Conservation (phyloP, 2,113 vertebrate species). For the Apodemus speciosus region DNA sequence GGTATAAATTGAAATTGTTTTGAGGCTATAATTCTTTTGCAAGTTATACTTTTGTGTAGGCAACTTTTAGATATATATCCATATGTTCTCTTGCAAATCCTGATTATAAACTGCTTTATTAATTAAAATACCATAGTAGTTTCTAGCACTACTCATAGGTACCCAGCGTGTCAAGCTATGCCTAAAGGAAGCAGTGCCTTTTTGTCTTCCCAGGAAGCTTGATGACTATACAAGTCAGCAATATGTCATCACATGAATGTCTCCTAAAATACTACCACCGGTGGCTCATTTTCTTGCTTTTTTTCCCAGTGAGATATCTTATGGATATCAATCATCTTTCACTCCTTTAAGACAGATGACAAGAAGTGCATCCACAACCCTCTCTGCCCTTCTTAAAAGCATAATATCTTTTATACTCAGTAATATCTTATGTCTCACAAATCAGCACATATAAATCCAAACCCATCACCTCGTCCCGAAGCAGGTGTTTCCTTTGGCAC, state of each 20-base stretch:
- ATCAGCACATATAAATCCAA: background rate
- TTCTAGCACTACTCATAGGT: background rate
- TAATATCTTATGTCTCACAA: background rate
- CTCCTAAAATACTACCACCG: background rate
- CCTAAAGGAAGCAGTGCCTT: background rate
- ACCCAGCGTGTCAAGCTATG: background rate
- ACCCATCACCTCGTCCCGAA: background rate
- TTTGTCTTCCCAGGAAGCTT: background rate
- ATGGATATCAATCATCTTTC: background rate
- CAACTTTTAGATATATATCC: background rate
- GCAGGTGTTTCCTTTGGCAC: background rate
- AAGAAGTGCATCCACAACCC: background rate
- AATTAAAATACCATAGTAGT: background rate
- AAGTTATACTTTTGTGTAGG: background rate
- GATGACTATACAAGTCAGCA: background rate
- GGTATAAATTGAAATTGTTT: slow-evolving; percentile 46
- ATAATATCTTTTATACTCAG: background rate
- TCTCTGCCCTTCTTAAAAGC: background rate
- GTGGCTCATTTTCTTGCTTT: slow-evolving; percentile 1
- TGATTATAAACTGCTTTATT: slow-evolving; percentile 29
- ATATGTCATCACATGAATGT: background rate
- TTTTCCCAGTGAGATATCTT: background rate
- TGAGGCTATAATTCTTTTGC: background rate
- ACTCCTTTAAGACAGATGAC: slow-evolving; percentile 9
- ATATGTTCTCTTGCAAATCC: background rate